Evolutionary conservation across 1,140 invertebrate species (phyloP).

Genomic region (Leptonema lineaticorne): DNA sequence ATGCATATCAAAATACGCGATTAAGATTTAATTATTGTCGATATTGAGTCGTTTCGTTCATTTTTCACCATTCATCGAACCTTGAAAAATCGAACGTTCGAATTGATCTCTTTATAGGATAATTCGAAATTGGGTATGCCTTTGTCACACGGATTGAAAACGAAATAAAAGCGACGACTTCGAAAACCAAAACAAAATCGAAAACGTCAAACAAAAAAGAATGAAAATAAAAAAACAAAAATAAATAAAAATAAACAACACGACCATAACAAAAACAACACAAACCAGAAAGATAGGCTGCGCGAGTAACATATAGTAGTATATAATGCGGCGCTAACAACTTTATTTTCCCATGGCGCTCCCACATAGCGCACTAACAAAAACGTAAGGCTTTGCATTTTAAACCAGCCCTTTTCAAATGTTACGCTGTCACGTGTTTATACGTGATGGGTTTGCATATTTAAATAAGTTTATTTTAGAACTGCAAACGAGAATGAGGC

Average conservation of each 20-base stretch:
- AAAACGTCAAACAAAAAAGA: no score
- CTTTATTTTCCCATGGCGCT: constrained; percentile 21
- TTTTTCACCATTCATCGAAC: no score
- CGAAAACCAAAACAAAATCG: no score
- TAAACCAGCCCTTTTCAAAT: constrained; percentile 4
- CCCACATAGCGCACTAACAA: not conserved
- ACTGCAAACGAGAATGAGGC: no score
- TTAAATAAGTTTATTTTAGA: no score
- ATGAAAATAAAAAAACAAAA: not conserved
- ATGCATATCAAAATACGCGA: no score
- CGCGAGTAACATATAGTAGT: not conserved
- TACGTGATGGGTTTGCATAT: no score
- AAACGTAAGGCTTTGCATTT: not conserved
- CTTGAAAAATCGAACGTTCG: not conserved
- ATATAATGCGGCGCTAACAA: constrained; percentile 14
- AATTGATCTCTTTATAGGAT: not conserved
- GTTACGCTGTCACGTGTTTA: no score
- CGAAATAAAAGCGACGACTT: no score
- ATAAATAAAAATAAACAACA: not conserved
- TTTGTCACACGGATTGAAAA: not conserved
- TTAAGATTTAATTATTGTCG: no score
- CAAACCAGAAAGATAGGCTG: not conserved
- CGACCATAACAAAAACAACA: not conserved
- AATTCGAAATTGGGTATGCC: constrained; percentile 1
- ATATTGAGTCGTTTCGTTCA: no score